Conservation (phyloP, 2,888 invertebrate genomes). For the Gymnosoma rotundatum region DNA sequence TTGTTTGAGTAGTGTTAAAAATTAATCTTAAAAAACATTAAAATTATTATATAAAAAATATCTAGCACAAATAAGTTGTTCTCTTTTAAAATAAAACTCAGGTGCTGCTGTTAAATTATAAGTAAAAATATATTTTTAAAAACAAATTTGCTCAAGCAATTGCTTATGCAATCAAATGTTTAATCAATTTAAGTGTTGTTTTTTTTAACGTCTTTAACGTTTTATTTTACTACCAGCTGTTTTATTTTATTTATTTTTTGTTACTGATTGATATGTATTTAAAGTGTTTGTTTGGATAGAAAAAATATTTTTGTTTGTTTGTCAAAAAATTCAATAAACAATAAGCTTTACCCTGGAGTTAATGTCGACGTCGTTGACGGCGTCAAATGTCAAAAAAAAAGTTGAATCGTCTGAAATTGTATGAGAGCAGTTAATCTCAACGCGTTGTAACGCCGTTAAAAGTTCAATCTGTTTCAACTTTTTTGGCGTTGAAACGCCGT, state of each 20-base stretch:
- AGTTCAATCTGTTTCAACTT: too few species aligned
- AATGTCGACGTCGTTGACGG: too few species aligned
- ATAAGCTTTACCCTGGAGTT: too few species aligned
- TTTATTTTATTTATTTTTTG: constrained; percentile 27
- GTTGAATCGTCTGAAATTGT: too few species aligned
- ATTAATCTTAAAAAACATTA: background rate
- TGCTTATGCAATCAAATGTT: background rate
- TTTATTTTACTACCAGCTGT: constrained; percentile 34
- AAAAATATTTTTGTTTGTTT: background rate
- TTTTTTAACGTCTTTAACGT: constrained; percentile 29
- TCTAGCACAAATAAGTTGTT: constrained; percentile 59
- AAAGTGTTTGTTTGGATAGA: constrained; percentile 22
- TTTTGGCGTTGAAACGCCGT: too few species aligned
- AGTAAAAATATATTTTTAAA: constrained; percentile 17
- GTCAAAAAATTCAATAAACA: background rate
- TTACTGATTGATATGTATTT: constrained; percentile 59
- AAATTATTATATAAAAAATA: background rate
- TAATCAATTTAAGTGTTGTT: constrained; percentile 4
- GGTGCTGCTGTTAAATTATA: constrained; percentile 62
- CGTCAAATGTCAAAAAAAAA: too few species aligned
- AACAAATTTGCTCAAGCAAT: constrained; percentile 2
- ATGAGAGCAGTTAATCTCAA: too few species aligned
- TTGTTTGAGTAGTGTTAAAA: background rate
- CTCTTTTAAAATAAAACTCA: constrained; percentile 65
- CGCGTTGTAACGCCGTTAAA: too few species aligned